Evolutionary conservation across 2,888 invertebrate genomes (phyloP), one percentile per base, ranked within the genome.

Genomic region (Agrypnus murinus): DNA sequence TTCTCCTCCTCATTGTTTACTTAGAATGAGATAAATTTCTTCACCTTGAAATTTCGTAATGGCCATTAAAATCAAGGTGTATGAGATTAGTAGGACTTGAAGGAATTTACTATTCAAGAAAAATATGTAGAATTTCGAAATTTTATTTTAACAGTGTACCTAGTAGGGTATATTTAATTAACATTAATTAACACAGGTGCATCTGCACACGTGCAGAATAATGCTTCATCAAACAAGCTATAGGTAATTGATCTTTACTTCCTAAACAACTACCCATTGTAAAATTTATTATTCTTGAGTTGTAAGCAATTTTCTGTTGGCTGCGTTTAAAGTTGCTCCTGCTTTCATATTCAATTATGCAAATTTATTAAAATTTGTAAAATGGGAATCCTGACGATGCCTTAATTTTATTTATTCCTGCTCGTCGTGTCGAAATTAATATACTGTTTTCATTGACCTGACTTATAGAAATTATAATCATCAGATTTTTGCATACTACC

Each of bases 101-200:
- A 15, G 8, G 25, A 25, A 25, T 25, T 25, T 3, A 25, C 2
- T 25, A 25, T 8, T 43, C 43, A 15, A 43, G 43, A 14, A 43
- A 14, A 43, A 14, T 7, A 15, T 3, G 43, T 25, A 25, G n/a
- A n/a, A 14, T 8, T 40, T 40, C 34, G 32, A 19, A 31, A 34
- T 55, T n/a, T 43, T 1, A 40, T 59, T 58, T 59, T 59, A 59
- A 59, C 59, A 43, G 59, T 43, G 59, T 58, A 58, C 14, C 10
- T 12, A n/a, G 2, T 48, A 17, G 25, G 25, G 15, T n/a, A 34
- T 17, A 34, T 5, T 25, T 25, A 14, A 34, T 17, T 19, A 46
- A 25, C 55, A 9, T 36, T 46, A 32, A 62, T 40, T 63, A 31
- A 10, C 53, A 31, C 64, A 64, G 64, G 64, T 64, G 64, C 64